Evolutionary conservation across 2,113 vertebrate species (phyloP).

Genomic region (Platichthys stellatus): DNA sequence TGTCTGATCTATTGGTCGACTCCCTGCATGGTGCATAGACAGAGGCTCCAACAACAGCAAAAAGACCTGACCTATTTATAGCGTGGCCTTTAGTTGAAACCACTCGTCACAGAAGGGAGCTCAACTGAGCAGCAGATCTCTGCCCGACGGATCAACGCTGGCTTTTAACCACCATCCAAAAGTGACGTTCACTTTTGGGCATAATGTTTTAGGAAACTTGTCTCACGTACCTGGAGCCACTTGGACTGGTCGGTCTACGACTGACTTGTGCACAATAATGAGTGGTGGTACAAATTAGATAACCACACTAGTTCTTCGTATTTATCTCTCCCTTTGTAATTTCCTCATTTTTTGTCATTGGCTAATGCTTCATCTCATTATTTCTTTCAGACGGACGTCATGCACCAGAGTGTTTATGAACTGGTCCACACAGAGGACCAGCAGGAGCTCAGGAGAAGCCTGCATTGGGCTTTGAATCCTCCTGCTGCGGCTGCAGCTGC

Average conservation of each 20-base stretch:
- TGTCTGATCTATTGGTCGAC: slow-evolving; percentile 18
- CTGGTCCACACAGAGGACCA: slow-evolving; percentile 88
- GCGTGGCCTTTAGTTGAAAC: slow-evolving; percentile 53
- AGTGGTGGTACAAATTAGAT: too few species aligned
- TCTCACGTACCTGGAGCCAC: not conserved
- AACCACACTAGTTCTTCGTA: too few species aligned
- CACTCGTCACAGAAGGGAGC: not conserved
- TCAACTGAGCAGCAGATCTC: not conserved
- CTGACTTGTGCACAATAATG: too few species aligned
- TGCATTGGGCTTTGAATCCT: slow-evolving; percentile 84
- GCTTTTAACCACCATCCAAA: not conserved
- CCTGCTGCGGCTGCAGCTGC: slow-evolving; percentile 1
- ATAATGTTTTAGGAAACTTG: not conserved
- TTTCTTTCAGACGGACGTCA: slow-evolving; percentile 82
- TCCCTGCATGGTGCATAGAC: slow-evolving; percentile 27
- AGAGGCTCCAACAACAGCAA: slow-evolving; percentile 8
- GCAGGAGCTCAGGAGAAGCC: slow-evolving; percentile 84
- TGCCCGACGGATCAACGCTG: not conserved
- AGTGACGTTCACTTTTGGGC: slow-evolving; percentile 2
- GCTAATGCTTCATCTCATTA: not conserved
- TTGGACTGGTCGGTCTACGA: too few species aligned
- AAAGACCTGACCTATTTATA: slow-evolving; percentile 50
- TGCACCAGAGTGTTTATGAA: slow-evolving; percentile 87
- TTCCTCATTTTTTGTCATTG: too few species aligned
- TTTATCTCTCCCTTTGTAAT: too few species aligned